These are phyloP conservation scores for Lophura nycthemera DNA, from an alignment of 2,113 vertebrate species.

Conservation along the genomic window DNA sequence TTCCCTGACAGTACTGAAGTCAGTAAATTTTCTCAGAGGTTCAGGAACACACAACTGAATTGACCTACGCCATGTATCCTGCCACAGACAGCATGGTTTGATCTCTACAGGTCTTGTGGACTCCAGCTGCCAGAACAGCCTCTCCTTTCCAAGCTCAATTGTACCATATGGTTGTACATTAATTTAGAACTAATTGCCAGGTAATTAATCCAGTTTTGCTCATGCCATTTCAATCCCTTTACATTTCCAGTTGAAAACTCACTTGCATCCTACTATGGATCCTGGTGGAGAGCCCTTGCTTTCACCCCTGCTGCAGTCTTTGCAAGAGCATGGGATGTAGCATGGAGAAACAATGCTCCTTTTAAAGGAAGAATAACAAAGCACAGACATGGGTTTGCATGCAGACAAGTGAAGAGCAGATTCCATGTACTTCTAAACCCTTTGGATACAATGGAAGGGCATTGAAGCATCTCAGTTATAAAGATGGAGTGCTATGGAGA, in stretches of 20 bases:
- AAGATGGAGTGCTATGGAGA: neutral
- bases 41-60: neutral
- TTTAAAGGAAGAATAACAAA: neutral
- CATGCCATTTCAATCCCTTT: slow-evolving; percentile 51
- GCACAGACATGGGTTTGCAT: fast-evolving
- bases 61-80: neutral
- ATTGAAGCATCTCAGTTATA: neutral
- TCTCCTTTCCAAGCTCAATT: slow-evolving; percentile 52
- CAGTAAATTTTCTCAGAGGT: neutral
- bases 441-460: neutral
- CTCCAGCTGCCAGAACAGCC: slow-evolving; percentile 42
- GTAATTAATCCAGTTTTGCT: slow-evolving; percentile 75
- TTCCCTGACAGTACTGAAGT: neutral
- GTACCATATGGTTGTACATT: slow-evolving; percentile 46
- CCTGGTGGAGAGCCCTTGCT: slow-evolving; percentile 42
- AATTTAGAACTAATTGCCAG: slow-evolving; percentile 76
- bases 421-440: neutral
- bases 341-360: neutral
- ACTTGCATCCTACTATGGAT: slow-evolving; percentile 58
- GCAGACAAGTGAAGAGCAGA: neutral
- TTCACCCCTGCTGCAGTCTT: neutral
- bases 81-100: neutral
- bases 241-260: slow-evolving; percentile 48
- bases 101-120: neutral
- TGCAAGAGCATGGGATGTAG: neutral